Base-by-base conservation (phyloP, 1,140 invertebrate species). In the Drosophila aff. region DNA sequence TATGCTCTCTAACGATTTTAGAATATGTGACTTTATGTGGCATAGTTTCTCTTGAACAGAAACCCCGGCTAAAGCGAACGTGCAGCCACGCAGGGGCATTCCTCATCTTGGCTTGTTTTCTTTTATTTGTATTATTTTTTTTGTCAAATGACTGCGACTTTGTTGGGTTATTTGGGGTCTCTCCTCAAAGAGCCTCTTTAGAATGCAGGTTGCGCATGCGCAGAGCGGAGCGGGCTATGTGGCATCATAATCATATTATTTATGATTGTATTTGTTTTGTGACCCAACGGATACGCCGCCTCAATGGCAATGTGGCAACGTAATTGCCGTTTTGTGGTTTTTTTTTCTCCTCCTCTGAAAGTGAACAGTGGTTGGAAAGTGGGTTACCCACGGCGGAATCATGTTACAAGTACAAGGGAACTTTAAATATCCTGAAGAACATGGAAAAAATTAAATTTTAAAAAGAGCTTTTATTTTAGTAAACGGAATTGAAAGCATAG, bases 241-340 rank as follows among this genome's bases (percentile, higher is more conserved):
- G 81, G 77, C 81, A 87, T 87, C 84, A 87, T 87, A 87, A 87
- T 87, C 84, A 84, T 83, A 89, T 87, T 87, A 83, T 87, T 87
- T 87, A 87, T 83, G 84, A 87, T 89, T 83, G 80, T 83, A 89
- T 87, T 83, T 83, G 83, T 78, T 83, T 80, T 82, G 81, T 63
- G 40, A 33, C 33, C 38, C 40, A 47, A 13, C 64, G 64, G 63
- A 68, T 60, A 60, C 43, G 47, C 60, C 18, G 44, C 50, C 21
- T 52, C 66, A 41, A 57, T 52, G 69, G 69, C 69, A 73, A 73
- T 73, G 69, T 73, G 69, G 69, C 69, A 73, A 72, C 52, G 69
- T 75, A 75, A 75, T 75, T 75, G 72, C 69, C 72, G 69, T 75
- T 75, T 75, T 75, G 72, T 75, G 72, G 72, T 61, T 66, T 65